Evolutionary conservation across 2,797 vertebrate genomes (phyloP).

Genomic region (Falco rusticolus): DNA sequence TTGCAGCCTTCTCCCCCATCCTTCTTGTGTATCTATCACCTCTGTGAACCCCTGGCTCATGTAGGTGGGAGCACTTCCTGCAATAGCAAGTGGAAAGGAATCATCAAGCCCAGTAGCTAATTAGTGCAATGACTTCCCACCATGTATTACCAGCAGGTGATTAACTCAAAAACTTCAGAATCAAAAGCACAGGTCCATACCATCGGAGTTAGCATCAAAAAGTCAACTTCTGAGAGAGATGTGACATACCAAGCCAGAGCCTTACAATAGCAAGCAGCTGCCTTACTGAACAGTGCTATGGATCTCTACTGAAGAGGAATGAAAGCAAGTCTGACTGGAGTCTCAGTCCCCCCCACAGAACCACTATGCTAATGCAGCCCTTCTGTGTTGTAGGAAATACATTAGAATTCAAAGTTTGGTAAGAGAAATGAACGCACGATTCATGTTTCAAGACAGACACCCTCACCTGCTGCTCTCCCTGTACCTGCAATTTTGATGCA

Average conservation of each 20-base stretch:
- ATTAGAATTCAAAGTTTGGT: background rate
- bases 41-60: background rate
- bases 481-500: background rate
- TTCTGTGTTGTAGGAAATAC: background rate
- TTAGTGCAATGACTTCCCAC: background rate
- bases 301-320: conserved; percentile 47
- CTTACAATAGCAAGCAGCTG: conserved; percentile 14
- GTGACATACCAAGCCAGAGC: background rate
- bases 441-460: background rate
- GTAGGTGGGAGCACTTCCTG: conserved; percentile 38
- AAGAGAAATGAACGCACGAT: background rate
- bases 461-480: background rate
- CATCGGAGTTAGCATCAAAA: background rate
- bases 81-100: conserved; percentile 28
- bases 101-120: background rate
- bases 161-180: conserved; percentile 21
- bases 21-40: background rate
- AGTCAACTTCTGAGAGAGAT: background rate
- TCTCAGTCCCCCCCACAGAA: background rate
- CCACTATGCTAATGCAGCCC: conserved; percentile 24
- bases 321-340: conserved; percentile 12
- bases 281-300: conserved; percentile 8
- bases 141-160: background rate
- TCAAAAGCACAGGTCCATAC: background rate
- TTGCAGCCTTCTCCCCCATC: background rate